Base-by-base conservation (phyloP, 2,888 invertebrate genomes). In the Hipparchia semele region DNA sequence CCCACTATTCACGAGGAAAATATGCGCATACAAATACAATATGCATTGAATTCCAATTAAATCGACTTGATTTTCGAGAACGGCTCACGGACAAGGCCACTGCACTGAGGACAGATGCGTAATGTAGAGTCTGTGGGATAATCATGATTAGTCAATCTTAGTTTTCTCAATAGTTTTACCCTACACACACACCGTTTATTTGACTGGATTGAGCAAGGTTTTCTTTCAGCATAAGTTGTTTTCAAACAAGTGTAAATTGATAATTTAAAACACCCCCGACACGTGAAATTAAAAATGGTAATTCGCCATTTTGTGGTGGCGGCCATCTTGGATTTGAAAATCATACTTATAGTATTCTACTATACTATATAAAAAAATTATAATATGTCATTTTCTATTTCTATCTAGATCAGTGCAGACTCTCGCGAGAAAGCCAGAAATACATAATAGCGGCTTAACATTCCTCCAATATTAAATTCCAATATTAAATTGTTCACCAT, bases 1-100 rank as follows among this genome's bases (percentile, higher is more conserved):
- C 60, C 39, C 60, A 39, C 60, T n/a, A 39, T n/a, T 61, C 45
- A 61, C 12, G n/a, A 61, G 60, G 60, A 61, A 61, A 61, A 60
- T 49, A 12, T 60, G 60, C 33, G 45, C 33, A 60, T 12, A 5
- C 8, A 23, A 39, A 12, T 12, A 60, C 12, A n/a, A 45, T n/a
- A 61, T 12, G 60, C 45, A 61, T 45, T n/a, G n/a, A 7, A 12
- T 61, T 61, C 45, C 60, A 45, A 61, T 61, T 45, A 61, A 45
- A 12, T 12, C 6, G 12, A 61, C 12, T 45, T 12, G 39, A 45
- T 61, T 61, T 61, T 61, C 60, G 60, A 61, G 60, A 61, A 61
- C 12, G 45, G 1, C 58, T 58, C 58, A n/a, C 45, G 60, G 60
- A 61, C 60, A 61, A 61, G 60, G 60, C 39, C 23, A 23, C 23